These are phyloP conservation scores for Holacanthella duospinosa DNA, from an alignment of 2,888 invertebrate genomes.

Conservation along the genomic window DNA sequence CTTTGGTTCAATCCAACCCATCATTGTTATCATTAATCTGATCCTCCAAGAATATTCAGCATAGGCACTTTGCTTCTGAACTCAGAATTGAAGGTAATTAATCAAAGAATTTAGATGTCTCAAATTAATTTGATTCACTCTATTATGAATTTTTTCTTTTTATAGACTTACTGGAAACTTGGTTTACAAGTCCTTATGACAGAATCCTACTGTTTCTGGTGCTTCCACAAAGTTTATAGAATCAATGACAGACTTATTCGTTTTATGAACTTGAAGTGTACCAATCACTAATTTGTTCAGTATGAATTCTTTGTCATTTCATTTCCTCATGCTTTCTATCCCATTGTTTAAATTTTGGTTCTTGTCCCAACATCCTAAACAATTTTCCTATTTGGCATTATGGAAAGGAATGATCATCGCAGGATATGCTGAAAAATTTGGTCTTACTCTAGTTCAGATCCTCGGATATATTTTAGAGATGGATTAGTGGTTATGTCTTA, in stretches of 20 bases:
- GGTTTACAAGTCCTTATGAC: constrained; percentile 61
- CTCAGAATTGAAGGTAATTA: no score
- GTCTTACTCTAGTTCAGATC: no score
- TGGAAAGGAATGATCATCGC: constrained; percentile 33
- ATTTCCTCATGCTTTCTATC: constrained; percentile 17
- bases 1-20: no score
- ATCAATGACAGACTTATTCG: constrained; percentile 14
- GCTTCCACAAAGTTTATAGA: constrained; percentile 45
- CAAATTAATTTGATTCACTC: no score
- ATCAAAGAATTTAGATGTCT: no score
- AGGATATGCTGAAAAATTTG: constrained; percentile 29
- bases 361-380: no score
- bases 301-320: constrained; percentile 22
- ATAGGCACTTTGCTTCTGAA: no score
- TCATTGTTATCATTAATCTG: no score
- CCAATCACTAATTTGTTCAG: constrained; percentile 26
- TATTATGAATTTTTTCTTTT: constrained; percentile 34
- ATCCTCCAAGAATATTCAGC: no score
- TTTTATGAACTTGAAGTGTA: constrained; percentile 36
- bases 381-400: constrained; percentile 23
- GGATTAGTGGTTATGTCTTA: no score
- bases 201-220: no score
- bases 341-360: constrained; percentile 12
- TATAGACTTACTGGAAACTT: constrained; percentile 65
- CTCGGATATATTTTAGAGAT: no score